Base-by-base conservation (phyloP, 2,113 vertebrate genomes). In the Megalops atlanticus region DNA sequence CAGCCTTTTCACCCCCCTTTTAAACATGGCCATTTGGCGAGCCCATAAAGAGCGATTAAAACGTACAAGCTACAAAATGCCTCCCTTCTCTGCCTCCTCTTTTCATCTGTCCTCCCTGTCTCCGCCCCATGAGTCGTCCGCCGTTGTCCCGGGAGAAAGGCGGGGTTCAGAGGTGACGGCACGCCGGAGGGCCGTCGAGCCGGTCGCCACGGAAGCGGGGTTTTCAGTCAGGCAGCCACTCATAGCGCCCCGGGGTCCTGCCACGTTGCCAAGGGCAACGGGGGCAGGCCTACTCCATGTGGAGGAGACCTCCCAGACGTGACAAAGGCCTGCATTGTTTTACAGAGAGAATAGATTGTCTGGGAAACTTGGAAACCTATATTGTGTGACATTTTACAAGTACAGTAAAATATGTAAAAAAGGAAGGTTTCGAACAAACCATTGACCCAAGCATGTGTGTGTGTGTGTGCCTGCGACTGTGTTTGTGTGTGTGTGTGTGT, bases 1-100 rank as follows among this genome's bases (percentile, higher is more conserved):
- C 87, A 86, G 36, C 89, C 90, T 90, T 91, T 76, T 16, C 89
- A 87, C 86, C 88, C 86, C 72, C 82, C 15, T 5, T 45, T 45
- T 45, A 85, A 91, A 90, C 89, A 85, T 49, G 86, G 85, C 87
- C 85, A 87, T 39, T 80, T 80, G 45, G 71, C 79, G 6, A 11
- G n/a, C 38, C 39, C 72, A 64, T 81, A 76, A 81, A 81, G 76
- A 33, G 35, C 80, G 54, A 39, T 45, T 74, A 21, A 80, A 81
- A 87, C 58, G 43, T 73, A 43, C 45, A 58, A 45, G 45, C 74
- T 54, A 70, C 80, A 71, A 84, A 80, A 80, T 49, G 47, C 40
- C 43, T 49, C 41, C 15, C 33, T 31, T 11, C 21, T 24, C 58
- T 64, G n/a, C 58, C 58, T 52, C 39, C 21, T 80, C 69, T 52